These are phyloP conservation scores for Leptinotarsa juncta DNA, from an alignment of 2,888 invertebrate genomes.

Conservation along the genomic window DNA sequence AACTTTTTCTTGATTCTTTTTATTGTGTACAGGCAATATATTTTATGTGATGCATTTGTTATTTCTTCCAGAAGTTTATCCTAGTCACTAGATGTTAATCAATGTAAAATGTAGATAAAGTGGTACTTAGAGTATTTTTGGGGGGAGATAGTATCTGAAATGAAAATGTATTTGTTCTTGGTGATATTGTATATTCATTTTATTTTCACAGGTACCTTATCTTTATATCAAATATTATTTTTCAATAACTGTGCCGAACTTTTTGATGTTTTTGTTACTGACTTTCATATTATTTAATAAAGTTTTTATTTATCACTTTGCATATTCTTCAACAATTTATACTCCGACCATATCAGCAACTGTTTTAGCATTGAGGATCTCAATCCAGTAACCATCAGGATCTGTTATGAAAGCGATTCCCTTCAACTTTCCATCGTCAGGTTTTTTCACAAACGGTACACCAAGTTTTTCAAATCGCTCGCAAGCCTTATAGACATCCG, in stretches of 20 bases:
- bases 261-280: background rate
- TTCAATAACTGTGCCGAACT: background rate
- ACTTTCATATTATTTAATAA: conserved; percentile 10
- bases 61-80: conserved; percentile 35
- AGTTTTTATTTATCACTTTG: background rate
- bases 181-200: background rate
- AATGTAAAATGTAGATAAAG: conserved; percentile 19
- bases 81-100: conserved; percentile 40
- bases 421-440: conserved; percentile 93
- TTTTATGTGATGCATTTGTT: conserved; percentile 38
- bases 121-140: conserved; percentile 11
- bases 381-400: conserved; percentile 97
- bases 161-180: background rate
- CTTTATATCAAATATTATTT: background rate
- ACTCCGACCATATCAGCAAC: conserved; percentile 31
- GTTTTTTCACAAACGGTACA: conserved; percentile 90
- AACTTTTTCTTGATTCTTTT: background rate
- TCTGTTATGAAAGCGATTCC: conserved; percentile 95
- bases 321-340: too few relatives aligned
- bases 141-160: conserved; percentile 12
- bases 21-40: conserved; percentile 39
- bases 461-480: conserved; percentile 84
- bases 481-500: conserved; percentile 89
- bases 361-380: conserved; percentile 63
- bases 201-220: background rate